A percentile compares a stretch with the other conserved stretches of the same genome.
These are phyloP conservation scores for Phoeniculus purpureus DNA, from an alignment of 2,797 vertebrate species.

Conservation along the genomic window DNA sequence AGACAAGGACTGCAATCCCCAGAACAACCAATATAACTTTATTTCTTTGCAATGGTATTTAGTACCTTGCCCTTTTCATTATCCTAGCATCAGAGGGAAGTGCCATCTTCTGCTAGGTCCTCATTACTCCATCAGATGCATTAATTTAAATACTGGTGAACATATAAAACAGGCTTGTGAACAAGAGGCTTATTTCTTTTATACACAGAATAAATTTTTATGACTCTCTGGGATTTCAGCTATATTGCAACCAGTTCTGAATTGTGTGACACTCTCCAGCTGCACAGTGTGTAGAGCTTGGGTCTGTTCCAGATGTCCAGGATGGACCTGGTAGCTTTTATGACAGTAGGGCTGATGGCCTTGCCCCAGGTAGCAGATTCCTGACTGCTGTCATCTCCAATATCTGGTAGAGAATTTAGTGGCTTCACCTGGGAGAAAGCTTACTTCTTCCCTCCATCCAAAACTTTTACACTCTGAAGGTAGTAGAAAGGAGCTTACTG, in stretches of 20 bases:
- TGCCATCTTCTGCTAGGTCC: not conserved
- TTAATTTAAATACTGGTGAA: slow-evolving; percentile 49
- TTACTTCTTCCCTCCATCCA: not conserved
- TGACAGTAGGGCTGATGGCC: not conserved
- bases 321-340: not conserved
- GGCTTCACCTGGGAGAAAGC: not conserved
- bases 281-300: not conserved
- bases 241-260: not conserved
- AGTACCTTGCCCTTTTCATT: slow-evolving; percentile 65
- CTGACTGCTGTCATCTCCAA: not conserved
- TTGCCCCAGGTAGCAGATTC: not conserved
- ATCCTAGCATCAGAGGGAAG: slow-evolving; percentile 16
- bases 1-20: slow-evolving; percentile 4
- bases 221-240: not conserved
- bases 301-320: not conserved
- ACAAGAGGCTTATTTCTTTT: not conserved
- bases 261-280: not conserved
- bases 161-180: slow-evolving; percentile 5
- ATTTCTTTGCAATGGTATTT: slow-evolving; percentile 39
- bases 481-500: not conserved
- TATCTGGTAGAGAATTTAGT: not conserved
- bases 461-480: not conserved
- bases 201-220: not conserved
- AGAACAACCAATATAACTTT: not conserved
- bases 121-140: slow-evolving; percentile 19